Evolutionary conservation across 1,140 invertebrate genomes (phyloP), one percentile per base, ranked within the genome.

Genomic region (Drosophila baimaii): DNA sequence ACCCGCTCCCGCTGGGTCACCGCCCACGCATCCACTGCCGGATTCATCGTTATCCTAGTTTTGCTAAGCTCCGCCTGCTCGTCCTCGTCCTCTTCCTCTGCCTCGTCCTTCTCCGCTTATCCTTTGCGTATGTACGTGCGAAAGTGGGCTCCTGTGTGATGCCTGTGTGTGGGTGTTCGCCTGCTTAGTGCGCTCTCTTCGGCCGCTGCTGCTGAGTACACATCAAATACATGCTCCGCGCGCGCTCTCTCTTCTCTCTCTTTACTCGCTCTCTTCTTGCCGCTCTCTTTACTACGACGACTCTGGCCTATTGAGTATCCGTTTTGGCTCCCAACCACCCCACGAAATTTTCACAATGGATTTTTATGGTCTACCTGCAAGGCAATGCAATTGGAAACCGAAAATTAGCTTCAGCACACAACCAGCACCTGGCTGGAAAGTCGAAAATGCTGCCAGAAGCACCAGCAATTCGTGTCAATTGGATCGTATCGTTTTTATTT

Each of bases 1-100:
- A 94, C 93, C 83, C 97, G 95, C 92, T 99, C 98, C 56, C 96
- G 95, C 9, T 96, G 95, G 84, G 96, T 95, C 35, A 99, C 96
- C 43, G 95, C 93, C 97, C 97, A 99, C 9, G 96, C 96, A 93
- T 99, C 98, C 66, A 94, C 93, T 31, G 93, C 93, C 88, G 91
- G 72, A 79, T 90, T 92, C 91, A 92, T 58, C 33, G 51, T 65
- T 57, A 49, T 64, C 46, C 35, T 49, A 43, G 46, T 68, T 71
- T 88, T 41, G 55, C 35, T 47, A 56, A 46, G 43, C 57, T 62
- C 17, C 39, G 44, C 62, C 51, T 47, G 27, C 62, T 43, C 27
- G 49, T 13, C 35, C 58, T 49, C 44, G 31, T 65, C 37, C 37
- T 74, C 27, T 44, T 49, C 31, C 52, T 35, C 25, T 43, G 15